Evolutionary conservation across 2,888 invertebrate species (phyloP).

Genomic region (Argyra leucocephala): DNA sequence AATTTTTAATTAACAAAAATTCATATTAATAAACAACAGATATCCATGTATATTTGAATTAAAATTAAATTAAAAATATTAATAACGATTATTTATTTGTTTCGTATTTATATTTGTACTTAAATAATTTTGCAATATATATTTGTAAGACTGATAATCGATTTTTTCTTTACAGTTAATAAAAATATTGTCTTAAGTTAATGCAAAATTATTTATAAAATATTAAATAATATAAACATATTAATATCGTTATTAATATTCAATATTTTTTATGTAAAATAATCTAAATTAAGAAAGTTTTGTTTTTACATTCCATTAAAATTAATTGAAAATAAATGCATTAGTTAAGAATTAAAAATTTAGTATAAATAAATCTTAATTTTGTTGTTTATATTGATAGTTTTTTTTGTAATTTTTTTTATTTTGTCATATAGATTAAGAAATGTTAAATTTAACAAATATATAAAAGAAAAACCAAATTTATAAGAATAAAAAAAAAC

Average conservation of each 20-base stretch:
- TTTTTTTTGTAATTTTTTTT: not conserved
- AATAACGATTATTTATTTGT: not conserved
- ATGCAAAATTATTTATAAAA: conserved; percentile 10
- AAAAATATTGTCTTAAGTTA: conserved; percentile 10
- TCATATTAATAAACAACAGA: not conserved
- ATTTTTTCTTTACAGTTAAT: not conserved
- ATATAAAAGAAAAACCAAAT: not conserved
- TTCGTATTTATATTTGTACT: not conserved
- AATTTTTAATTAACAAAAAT: not conserved
- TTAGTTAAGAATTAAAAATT: conserved; percentile 12
- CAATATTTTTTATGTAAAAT: not conserved
- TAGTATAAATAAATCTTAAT: conserved; percentile 13
- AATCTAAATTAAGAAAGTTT: conserved; percentile 10
- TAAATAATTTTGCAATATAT: not conserved
- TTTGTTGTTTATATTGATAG: not conserved
- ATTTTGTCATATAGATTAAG: not conserved
- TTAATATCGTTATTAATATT: not conserved
- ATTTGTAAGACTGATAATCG: not conserved
- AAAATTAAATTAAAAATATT: not conserved
- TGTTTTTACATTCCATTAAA: conserved; percentile 14
- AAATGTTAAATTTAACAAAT: not conserved
- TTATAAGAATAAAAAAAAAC: not conserved
- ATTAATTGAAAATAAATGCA: not conserved
- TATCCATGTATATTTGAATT: not conserved
- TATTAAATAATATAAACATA: not conserved